Percentiles rank a stretch among this genome's conserved stretches.
phyloP scores from a whole-genome alignment of 1,140 invertebrate species.

The Zophobas atratus region DNA sequence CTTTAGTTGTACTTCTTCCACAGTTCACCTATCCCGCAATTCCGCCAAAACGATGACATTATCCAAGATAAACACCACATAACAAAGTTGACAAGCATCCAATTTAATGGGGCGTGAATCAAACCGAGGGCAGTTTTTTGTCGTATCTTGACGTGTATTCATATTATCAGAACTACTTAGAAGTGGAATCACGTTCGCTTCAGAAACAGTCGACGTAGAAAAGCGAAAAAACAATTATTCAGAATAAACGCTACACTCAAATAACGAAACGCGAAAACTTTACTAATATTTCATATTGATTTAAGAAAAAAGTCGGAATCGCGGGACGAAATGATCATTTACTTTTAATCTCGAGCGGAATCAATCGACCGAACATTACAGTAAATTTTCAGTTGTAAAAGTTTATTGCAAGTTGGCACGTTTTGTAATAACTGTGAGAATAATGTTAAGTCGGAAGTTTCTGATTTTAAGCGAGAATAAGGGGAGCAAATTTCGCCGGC shows the following conservation, averaged over 20 bases:
- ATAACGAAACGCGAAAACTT: constrained; percentile 12
- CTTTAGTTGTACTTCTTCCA: not conserved
- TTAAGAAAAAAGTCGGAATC: not conserved
- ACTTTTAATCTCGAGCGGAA: not conserved
- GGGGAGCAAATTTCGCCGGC: not conserved
- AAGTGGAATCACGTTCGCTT: constrained; percentile 17
- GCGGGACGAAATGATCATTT: not conserved
- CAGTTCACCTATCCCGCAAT: not conserved
- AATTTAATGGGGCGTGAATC: constrained; percentile 36
- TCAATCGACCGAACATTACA: not conserved
- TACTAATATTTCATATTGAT: constrained; percentile 1
- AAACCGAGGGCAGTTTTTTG: constrained; percentile 15
- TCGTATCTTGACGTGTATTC: constrained; percentile 5
- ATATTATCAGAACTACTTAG: constrained; percentile 29
- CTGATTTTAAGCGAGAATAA: not conserved
- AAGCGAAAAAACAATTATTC: constrained; percentile 39
- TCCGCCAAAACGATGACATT: constrained; percentile 8
- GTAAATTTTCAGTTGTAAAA: constrained; percentile 3
- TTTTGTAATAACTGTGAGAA: not conserved
- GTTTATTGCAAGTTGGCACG: not conserved
- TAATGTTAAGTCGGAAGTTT: not conserved
- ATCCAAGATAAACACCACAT: constrained; percentile 20
- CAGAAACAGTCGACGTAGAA: constrained; percentile 3
- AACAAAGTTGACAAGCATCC: constrained; percentile 24
- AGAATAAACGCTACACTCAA: not conserved